Base-by-base conservation (phyloP, 2,113 vertebrate species). In the Herpetotheres cachinnans region DNA sequence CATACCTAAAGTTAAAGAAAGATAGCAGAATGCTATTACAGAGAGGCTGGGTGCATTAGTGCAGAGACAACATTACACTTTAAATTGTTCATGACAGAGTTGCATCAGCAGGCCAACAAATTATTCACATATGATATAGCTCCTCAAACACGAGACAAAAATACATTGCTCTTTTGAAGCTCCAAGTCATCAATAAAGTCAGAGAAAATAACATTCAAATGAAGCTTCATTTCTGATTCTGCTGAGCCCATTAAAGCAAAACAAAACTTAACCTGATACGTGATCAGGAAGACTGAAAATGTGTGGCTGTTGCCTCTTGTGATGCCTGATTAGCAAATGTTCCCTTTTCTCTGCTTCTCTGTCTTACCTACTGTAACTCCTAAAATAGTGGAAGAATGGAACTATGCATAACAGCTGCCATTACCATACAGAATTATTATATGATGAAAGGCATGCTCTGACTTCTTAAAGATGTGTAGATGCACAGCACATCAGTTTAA, bases 161-260 rank as follows among this genome's bases (percentile, higher is more conserved):
- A 72, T 34, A 77, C 9, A 16, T 16, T 36, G 36, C 13, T 86
- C 26, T 88, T 95, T 93, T 88, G 74, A 82, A 73, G 16, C 21
- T 86, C 44, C 16, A 84, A 87, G 47, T 84, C 40, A 55, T 82
- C 63, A 91, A 55, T 89, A 65, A 86, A 95, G 70, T 63, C 50
- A 66, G 30, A 86, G 32, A 61, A 90, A 89, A 72, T 70, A 70
- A 69, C 58, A 91, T 71, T 90, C 38, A 94, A 93, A 93, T 86
- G 47, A 86, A 89, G 38, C 13, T 96, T 96, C 26, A 72, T 90
- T 96, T 92, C 82, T 85, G 47, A 81, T 91, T 96, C 59, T 67
- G 66, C 62, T 82, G 11, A 76, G 46, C 11, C 62, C 34, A 62
- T 87, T 96, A 88, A 78, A 88, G 30, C 34, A 90, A 93, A 94